Base-by-base conservation (phyloP, 2,888 invertebrate species). In the Ctenicera cuprea region DNA sequence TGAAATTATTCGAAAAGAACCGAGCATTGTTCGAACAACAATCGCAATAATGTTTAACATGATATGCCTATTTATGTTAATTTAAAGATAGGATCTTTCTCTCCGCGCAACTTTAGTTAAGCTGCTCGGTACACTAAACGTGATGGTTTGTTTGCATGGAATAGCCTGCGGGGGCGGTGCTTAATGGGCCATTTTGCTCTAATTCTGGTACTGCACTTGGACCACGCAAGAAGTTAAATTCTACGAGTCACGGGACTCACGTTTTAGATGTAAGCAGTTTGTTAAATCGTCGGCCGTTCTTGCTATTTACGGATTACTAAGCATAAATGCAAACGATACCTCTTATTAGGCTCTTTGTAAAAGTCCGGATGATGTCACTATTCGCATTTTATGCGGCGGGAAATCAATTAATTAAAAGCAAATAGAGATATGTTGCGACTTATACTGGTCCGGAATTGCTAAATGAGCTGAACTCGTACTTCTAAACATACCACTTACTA, bases 51-150 rank as follows among this genome's bases (percentile, higher is more conserved):
- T 74, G 74, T 74, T 73, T 67, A 74, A 74, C 74, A 74, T 74
- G 74, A 74, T 74, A 74, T 71, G 71, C 70, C 71, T 74, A 74
- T 74, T 74, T 74, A 74, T 74, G 74, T 74, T 74, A 74, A 74
- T 74, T 74, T 71, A 48, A 43, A 66, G 74, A 74, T 74, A 74
- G 50, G 43, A 74, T 74, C 74, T 74, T 20, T 16, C 52, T 22
- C 22, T 45, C 26, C 12, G 20, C 33, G 26, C 16, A 61, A 22
- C 11, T 63, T 45, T 45, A 63, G 26, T 63, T 63, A 59, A 41
- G 26, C 45, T 45, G 61, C 59, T 18, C 37, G 50, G 65, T 71
- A 26, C 67, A 67, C 62, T 67, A 72, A 67, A 69, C 73, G 73
- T 73, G 68, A 72, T 72, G 72, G 66, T 66, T 43, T 50, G 43